These are phyloP conservation scores for Sorex araneus DNA, from an alignment of 2,113 vertebrate species.

Conservation along the genomic window DNA sequence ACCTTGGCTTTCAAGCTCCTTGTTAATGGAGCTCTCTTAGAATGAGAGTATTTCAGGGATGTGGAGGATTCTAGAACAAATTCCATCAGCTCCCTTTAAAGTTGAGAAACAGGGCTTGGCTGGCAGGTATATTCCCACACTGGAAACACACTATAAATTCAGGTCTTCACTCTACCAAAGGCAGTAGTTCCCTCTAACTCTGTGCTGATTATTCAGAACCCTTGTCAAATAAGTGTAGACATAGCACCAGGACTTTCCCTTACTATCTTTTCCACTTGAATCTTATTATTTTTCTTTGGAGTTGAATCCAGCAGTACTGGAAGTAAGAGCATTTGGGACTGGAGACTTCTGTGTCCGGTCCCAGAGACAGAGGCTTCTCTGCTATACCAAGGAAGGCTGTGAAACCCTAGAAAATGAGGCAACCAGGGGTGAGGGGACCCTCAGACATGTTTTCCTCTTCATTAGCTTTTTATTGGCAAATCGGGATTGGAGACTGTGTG, in stretches of 20 bases:
- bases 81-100: neutral
- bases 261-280: neutral
- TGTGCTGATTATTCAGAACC: neutral
- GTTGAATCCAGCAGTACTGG: neutral
- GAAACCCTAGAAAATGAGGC: neutral
- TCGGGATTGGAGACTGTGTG: neutral
- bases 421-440: neutral
- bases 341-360: neutral
- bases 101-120: neutral
- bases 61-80: neutral
- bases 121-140: neutral
- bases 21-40: neutral
- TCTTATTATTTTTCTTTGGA: constrained; percentile 2
- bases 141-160: neutral
- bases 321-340: neutral
- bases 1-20: neutral
- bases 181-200: neutral
- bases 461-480: neutral
- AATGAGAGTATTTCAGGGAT: neutral
- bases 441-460: neutral
- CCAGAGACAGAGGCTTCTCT: neutral
- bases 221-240: neutral
- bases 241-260: neutral
- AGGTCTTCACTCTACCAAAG: neutral
- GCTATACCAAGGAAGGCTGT: neutral